phyloP scores from a whole-genome alignment of 2,113 vertebrate genomes.

The Acanthisitta chloris region DNA sequence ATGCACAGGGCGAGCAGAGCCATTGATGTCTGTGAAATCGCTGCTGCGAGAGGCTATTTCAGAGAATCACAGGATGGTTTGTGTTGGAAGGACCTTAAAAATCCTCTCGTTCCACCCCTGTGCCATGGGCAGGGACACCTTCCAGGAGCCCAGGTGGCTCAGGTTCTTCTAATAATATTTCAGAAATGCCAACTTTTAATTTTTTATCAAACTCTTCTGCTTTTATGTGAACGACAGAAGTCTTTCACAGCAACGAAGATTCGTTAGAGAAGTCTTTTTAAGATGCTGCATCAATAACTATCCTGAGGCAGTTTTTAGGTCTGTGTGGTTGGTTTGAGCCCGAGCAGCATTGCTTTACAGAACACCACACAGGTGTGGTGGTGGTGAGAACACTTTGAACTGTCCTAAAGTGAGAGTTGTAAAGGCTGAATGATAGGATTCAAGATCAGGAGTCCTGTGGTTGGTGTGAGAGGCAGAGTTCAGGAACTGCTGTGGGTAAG shows the following conservation, averaged over 20 bases:
- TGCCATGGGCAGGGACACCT: background rate
- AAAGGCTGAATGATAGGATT: background rate
- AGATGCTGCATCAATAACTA: background rate
- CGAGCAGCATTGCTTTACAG: background rate
- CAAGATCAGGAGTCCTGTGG: background rate
- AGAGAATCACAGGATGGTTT: background rate
- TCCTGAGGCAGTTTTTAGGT: background rate
- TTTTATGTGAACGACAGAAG: background rate
- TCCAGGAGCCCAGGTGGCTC: background rate
- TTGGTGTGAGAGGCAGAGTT: background rate
- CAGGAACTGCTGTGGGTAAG: background rate
- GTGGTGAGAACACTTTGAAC: background rate
- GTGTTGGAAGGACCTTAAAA: background rate
- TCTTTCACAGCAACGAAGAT: background rate
- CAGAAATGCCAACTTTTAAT: conserved; percentile 18
- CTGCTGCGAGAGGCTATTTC: conserved; percentile 30
- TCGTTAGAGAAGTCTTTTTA: background rate
- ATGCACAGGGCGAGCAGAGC: conserved; percentile 17
- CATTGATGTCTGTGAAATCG: background rate
- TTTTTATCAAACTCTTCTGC: conserved; percentile 3
- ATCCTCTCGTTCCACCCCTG: background rate
- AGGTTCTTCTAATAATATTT: conserved; percentile 41
- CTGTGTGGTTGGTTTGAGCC: background rate
- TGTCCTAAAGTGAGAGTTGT: background rate
- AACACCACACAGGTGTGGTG: fast-evolving